Evolutionary conservation across 1,140 invertebrate species (phyloP), one percentile per base, ranked within the genome.

Genomic region (Papilio xuthus): DNA sequence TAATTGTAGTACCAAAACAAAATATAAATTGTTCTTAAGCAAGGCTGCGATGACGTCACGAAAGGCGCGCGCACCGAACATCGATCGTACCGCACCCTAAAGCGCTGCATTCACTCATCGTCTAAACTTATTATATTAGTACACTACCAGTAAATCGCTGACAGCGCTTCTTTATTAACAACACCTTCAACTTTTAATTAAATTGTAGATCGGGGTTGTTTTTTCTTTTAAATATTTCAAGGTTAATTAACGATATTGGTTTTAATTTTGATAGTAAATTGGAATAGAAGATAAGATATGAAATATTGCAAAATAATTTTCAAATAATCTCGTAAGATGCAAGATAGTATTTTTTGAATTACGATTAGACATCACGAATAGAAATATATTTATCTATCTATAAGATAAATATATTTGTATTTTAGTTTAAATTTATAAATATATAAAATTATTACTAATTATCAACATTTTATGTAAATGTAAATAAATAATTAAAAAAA

Each of bases 11-110:
- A 74, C 44, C 26, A 53, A 79, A 79, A 85, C 44, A 53, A 79
- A 79, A 85, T 84, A 84, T 81, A 82, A 86, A 83, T 85, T 86
- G 73, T 87, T 87, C 80, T 79, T 83, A 86, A 76, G 60, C 80
- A 76, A 85, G 86, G 83, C 89, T 85, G 84, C 85, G 82, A 78
- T 93, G 90, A 93, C 92, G 90, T 93, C 90, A 92, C 77, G 18
- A 50, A n/a, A 79, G 84, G 92, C 92, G 92, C 92, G 92, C 92
- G 90, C 90, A 92, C 56, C 60, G 72, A 41, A 71, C 83, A 91
- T 91, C 88, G 90, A 91, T 91, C 81, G 75, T 56, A 72, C 78
- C 79, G 69, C 77, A 63, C 81, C 85, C 85, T 67, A 79, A 92
- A 88, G 82, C 83, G 90, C 90, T 92, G 83, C 81, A 92, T 86